A percentile compares a stretch with the other conserved stretches of the same genome.
These are phyloP conservation scores for Acronicta aceris DNA, from an alignment of 2,888 invertebrate species.

Conservation along the genomic window DNA sequence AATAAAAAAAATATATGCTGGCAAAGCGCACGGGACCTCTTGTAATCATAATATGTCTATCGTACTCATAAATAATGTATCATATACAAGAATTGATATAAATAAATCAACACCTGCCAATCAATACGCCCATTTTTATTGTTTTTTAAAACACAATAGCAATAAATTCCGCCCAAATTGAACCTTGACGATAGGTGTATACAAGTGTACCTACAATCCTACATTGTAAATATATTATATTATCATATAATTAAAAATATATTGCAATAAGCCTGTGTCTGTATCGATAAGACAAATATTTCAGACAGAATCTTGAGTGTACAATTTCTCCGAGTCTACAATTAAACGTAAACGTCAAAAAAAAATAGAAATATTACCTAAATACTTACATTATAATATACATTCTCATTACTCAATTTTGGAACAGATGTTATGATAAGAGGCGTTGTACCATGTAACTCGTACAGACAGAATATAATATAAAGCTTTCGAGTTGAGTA, in stretches of 20 bases:
- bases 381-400: no score
- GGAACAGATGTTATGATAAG: slow-evolving; percentile 10
- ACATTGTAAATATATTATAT: slow-evolving; percentile 11
- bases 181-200: slow-evolving; percentile 10
- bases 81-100: slow-evolving; percentile 25
- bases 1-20: no score
- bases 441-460: slow-evolving; percentile 40
- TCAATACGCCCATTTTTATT: slow-evolving; percentile 35
- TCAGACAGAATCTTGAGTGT: no score
- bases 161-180: slow-evolving; percentile 36
- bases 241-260: background rate
- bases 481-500: slow-evolving; percentile 13
- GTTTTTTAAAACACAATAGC: slow-evolving; percentile 32
- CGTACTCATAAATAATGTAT: slow-evolving; percentile 42
- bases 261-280: no score
- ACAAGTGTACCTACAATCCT: background rate
- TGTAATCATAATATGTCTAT: no score
- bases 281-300: no score
- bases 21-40: no score
- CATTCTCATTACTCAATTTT: slow-evolving; percentile 5
- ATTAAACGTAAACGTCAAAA: no score
- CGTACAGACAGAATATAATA: slow-evolving; percentile 30
- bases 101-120: slow-evolving; percentile 22
- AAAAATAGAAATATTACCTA: no score
- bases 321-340: no score